Evolutionary conservation across 2,888 invertebrate genomes (phyloP).

Genomic region (Odiellus spinosus): DNA sequence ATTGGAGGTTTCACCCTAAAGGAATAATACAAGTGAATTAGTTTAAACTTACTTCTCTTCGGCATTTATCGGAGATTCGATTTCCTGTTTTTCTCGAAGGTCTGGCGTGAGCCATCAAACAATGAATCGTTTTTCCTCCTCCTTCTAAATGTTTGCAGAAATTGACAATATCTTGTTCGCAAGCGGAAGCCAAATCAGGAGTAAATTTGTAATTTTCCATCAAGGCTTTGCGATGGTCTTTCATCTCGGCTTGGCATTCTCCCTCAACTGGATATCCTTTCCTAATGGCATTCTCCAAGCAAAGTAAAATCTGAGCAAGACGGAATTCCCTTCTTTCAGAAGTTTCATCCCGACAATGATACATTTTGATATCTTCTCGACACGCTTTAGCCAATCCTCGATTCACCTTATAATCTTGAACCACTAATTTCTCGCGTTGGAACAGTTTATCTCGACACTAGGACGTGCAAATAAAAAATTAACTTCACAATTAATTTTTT

Average conservation of each 20-base stretch:
- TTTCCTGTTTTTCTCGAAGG: conserved; percentile 11
- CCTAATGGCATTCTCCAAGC: conserved; percentile 50
- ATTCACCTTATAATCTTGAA: conserved; percentile 76
- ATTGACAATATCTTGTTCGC: conserved; percentile 62
- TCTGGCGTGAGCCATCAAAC: conserved; percentile 76
- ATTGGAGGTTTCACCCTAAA: too few relatives aligned
- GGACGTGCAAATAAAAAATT: neutral
- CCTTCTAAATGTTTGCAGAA: conserved; percentile 49
- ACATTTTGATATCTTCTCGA: conserved; percentile 67
- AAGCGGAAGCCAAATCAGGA: conserved; percentile 76
- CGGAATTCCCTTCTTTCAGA: conserved; percentile 60
- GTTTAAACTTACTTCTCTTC: conserved; percentile 43
- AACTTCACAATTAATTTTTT: too few relatives aligned
- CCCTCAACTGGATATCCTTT: conserved; percentile 43
- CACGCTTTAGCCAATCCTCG: conserved; percentile 76
- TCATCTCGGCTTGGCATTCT: conserved; percentile 75
- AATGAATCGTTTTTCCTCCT: conserved; percentile 83
- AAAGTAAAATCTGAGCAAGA: conserved; percentile 76
- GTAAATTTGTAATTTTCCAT: conserved; percentile 86
- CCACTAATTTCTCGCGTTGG: conserved; percentile 68
- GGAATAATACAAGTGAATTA: neutral
- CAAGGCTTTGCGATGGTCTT: conserved; percentile 72
- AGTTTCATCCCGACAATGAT: conserved; percentile 58
- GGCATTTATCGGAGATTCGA: conserved; percentile 51
- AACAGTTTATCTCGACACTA: conserved; percentile 66